Conservation (phyloP, 2,797 vertebrate genomes). For the Poecilia velifera region DNA sequence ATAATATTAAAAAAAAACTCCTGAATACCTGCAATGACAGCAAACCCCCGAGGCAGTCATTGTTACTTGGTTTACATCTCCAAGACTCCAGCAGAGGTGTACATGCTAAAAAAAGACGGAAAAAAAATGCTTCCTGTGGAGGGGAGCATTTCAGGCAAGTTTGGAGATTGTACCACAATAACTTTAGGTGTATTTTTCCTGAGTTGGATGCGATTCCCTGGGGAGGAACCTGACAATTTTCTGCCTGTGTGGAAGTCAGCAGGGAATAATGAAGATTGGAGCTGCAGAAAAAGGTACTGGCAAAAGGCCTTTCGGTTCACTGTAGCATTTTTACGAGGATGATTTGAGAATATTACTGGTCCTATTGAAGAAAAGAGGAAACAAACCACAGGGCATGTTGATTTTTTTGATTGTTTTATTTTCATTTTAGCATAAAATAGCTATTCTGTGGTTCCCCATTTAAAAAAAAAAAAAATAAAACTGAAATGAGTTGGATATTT, state of each 20-base stretch:
- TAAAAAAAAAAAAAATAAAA: background rate
- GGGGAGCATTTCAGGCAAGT: slow-evolving; percentile 40
- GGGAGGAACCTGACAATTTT: slow-evolving; percentile 37
- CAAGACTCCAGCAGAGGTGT: slow-evolving; percentile 29
- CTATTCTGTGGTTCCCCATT: background rate
- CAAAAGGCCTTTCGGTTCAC: slow-evolving; percentile 28
- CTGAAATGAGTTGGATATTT: background rate
- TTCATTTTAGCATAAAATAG: background rate
- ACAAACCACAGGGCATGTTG: slow-evolving; percentile 18
- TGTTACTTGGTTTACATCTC: slow-evolving; percentile 17
- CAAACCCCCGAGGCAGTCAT: slow-evolving; percentile 14
- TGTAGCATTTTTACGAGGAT: slow-evolving; percentile 8
- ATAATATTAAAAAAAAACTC: background rate
- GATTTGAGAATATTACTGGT: slow-evolving; percentile 40
- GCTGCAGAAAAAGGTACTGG: slow-evolving; percentile 10
- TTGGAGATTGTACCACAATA: slow-evolving; percentile 30
- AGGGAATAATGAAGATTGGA: slow-evolving; percentile 29
- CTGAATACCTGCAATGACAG: slow-evolving; percentile 28
- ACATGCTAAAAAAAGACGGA: slow-evolving; percentile 22
- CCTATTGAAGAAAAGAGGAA: slow-evolving; percentile 26
- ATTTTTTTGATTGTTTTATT: slow-evolving; percentile 10
- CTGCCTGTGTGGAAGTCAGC: slow-evolving; percentile 23
- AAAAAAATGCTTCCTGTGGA: slow-evolving; percentile 36
- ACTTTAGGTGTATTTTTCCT: slow-evolving; percentile 35
- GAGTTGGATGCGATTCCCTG: slow-evolving; percentile 38